These are phyloP conservation scores for Strigamia maritima DNA, from an alignment of 2,888 invertebrate species.

Conservation along the genomic window DNA sequence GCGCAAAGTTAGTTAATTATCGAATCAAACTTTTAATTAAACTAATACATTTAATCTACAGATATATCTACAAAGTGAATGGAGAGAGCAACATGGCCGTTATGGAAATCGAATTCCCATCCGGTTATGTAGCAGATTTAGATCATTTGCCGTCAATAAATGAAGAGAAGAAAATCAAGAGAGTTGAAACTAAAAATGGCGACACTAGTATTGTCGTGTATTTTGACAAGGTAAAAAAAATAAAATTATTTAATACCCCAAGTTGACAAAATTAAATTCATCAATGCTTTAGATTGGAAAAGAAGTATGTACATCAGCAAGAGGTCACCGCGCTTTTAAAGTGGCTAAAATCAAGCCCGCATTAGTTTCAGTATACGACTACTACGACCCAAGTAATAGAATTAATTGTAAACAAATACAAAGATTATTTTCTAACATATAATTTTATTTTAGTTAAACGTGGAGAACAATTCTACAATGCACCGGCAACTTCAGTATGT, in stretches of 20 bases:
- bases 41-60: constrained; percentile 42
- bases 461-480: constrained; percentile 64
- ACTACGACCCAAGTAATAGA: constrained; percentile 82
- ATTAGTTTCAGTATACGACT: constrained; percentile 79
- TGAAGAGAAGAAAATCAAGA: constrained; percentile 56
- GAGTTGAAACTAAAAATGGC: constrained; percentile 66
- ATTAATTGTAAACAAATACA: not conserved
- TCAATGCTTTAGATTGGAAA: constrained; percentile 36
- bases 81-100: constrained; percentile 76
- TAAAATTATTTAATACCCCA: too few relatives aligned
- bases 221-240: constrained; percentile 68
- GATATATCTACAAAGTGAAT: constrained; percentile 47
- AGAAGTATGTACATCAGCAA: constrained; percentile 20
- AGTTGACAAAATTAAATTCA: too few relatives aligned
- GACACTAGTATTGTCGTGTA: constrained; percentile 67
- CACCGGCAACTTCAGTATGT: constrained; percentile 67
- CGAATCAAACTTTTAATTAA: not conserved
- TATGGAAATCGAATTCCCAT: constrained; percentile 82
- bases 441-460: constrained; percentile 17
- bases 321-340: constrained; percentile 73
- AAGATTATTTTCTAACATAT: not conserved
- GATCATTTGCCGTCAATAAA: constrained; percentile 58
- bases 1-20: constrained; percentile 42
- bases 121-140: constrained; percentile 78
- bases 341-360: constrained; percentile 83